These are phyloP conservation scores for Erpornis zantholeuca DNA, from an alignment of 2,113 vertebrate species.

Conservation along the genomic window DNA sequence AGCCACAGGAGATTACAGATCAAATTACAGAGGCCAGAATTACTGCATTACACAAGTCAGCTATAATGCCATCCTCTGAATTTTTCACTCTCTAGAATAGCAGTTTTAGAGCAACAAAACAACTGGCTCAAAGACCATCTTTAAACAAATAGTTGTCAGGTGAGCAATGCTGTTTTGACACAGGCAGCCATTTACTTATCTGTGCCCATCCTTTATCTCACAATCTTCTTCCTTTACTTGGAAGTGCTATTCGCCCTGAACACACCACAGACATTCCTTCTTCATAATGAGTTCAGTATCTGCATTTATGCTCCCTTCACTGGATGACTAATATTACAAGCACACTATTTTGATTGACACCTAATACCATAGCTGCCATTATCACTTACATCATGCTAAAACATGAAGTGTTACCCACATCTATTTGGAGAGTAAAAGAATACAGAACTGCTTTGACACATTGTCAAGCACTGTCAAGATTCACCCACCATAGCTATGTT, in stretches of 20 bases:
- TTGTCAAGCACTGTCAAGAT: conserved; percentile 56
- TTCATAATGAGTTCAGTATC: conserved; percentile 2
- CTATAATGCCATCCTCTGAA: neutral
- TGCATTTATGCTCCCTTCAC: conserved; percentile 30
- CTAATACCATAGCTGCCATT: conserved; percentile 57
- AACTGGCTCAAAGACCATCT: neutral
- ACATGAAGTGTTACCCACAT: conserved; percentile 61
- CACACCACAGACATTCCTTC: conserved; percentile 14
- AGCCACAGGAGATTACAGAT: neutral
- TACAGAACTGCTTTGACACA: conserved; percentile 58
- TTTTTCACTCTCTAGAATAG: neutral
- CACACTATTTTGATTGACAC: conserved; percentile 52
- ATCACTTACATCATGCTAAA: conserved; percentile 60
- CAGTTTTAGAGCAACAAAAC: neutral
- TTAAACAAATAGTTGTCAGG: neutral
- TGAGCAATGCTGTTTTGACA: conserved; percentile 1
- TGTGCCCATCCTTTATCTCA: neutral
- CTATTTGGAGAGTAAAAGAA: conserved; percentile 52
- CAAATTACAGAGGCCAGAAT: neutral
- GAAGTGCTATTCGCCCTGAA: neutral
- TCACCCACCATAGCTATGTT: conserved; percentile 51
- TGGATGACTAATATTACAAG: conserved; percentile 53
- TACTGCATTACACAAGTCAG: neutral
- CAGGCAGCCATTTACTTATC: neutral
- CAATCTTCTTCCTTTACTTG: neutral